phyloP scores from a whole-genome alignment of 2,113 vertebrate species.

The Eudyptes chrysolophus region DNA sequence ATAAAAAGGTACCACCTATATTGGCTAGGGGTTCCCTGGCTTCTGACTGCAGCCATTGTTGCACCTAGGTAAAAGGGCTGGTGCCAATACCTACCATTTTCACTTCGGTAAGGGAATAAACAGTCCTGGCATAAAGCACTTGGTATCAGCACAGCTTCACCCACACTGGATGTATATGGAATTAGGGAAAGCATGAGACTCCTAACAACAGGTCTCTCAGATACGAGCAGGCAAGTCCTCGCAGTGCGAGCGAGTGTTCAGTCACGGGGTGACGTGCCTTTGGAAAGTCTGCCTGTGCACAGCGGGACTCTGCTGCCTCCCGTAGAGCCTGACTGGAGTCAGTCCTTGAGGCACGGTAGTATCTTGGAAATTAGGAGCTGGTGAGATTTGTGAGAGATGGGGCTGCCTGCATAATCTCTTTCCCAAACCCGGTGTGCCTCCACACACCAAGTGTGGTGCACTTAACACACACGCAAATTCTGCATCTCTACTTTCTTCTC shows the following conservation, averaged over 20 bases:
- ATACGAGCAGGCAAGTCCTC: background rate
- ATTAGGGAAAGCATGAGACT: background rate
- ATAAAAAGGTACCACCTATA: background rate
- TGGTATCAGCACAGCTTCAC: background rate
- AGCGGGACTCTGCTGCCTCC: background rate
- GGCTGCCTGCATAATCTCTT: background rate
- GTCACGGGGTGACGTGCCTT: background rate
- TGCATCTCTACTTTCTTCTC: background rate
- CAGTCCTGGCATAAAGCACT: background rate
- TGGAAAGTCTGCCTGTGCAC: background rate
- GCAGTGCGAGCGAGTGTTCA: fast-evolving
- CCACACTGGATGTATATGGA: background rate
- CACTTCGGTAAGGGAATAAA: background rate
- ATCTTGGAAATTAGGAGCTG: background rate
- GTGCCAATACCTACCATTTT: background rate
- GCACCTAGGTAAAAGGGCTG: background rate
- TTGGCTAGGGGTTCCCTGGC: background rate
- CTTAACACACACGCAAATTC: background rate
- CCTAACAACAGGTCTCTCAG: background rate
- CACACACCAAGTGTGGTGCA: background rate
- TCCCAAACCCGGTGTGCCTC: background rate
- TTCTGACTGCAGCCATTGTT: background rate
- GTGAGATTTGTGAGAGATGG: background rate
- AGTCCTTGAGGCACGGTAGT: background rate
- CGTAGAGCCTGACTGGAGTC: background rate